Conservation (phyloP, 1,140 invertebrate genomes). For the Drosophila nigromelanica region DNA sequence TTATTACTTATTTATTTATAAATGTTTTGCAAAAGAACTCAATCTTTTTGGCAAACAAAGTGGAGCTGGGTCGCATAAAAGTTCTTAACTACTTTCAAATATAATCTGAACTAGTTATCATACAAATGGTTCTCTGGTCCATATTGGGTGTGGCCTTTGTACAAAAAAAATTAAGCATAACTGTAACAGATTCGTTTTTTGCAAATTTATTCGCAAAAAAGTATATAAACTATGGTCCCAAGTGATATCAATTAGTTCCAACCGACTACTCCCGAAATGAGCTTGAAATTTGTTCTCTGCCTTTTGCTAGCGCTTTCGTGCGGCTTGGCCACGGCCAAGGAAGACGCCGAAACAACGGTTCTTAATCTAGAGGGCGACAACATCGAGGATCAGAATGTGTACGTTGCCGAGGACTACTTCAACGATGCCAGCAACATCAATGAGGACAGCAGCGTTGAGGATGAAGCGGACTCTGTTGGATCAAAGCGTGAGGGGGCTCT, state of each 20-base stretch:
- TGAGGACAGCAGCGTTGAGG: neutral
- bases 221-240: slow-evolving; percentile 11
- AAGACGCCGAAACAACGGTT: neutral
- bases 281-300: slow-evolving; percentile 4
- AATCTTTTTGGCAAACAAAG: neutral
- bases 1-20: slow-evolving; percentile 6
- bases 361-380: neutral
- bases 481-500: neutral
- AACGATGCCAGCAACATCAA: neutral
- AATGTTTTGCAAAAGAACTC: neutral
- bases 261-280: slow-evolving; percentile 9
- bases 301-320: slow-evolving; percentile 19
- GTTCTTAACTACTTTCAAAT: neutral
- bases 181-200: neutral
- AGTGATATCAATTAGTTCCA: slow-evolving; percentile 8
- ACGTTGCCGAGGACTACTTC: neutral
- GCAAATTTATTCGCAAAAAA: neutral
- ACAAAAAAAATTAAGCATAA: neutral
- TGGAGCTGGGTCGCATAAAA: neutral
- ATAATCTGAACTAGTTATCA: slow-evolving; percentile 2
- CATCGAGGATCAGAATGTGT: slow-evolving; percentile 6
- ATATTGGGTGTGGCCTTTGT: neutral
- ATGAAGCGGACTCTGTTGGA: neutral
- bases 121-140: neutral
- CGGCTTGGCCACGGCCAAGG: slow-evolving; percentile 6